Evolutionary conservation across 2,113 vertebrate genomes (phyloP), one percentile per base, ranked within the genome.

Genomic region (Catharus bicknelli): DNA sequence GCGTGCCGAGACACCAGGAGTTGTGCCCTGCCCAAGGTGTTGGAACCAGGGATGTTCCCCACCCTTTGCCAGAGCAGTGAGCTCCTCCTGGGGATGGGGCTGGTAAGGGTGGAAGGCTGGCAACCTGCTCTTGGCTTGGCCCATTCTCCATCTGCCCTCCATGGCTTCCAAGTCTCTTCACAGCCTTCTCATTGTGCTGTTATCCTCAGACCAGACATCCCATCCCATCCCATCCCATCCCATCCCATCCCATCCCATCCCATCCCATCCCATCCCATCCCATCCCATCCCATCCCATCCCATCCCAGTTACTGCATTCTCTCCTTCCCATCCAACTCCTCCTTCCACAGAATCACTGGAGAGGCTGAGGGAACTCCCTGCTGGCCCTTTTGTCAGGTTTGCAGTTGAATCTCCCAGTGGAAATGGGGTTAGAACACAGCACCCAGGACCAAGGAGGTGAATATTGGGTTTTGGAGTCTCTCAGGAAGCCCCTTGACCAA

Each of bases 51-150:
- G 64, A 40, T 50, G 58, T 4, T 53, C 22, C 63, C 27, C 30
- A 7, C 7, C 1, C 5, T 0, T 0, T 42, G 50, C 32, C 83
- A 81, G 63, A 34, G 48, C 59, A 80, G 26, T 0, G 1, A 84
- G 53, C 18, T 53, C 18, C 64, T 83, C 59, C 57, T 59, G 1
- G 2, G 54, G 6, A 68, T 13, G 1, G 2, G 54, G 6, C 64
- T 13, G 55, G 22, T 14, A 50, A 42, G 43, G 21, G 8, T 51
- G 27, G 50, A 26, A 64, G 25, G 34, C 30, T 6, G 3, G 51
- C 55, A 69, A 22, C 30, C 34, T 74, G 40, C 13, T 53, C 61
- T 62, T 86, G 48, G 11, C 13, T 75, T 79, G 62, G 45, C 20
- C 67, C 29, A 3, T 76, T 70, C 63, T 91, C 79, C 70, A 63